phyloP scores from a whole-genome alignment of 2,113 vertebrate species.

The Cygnus atratus region DNA sequence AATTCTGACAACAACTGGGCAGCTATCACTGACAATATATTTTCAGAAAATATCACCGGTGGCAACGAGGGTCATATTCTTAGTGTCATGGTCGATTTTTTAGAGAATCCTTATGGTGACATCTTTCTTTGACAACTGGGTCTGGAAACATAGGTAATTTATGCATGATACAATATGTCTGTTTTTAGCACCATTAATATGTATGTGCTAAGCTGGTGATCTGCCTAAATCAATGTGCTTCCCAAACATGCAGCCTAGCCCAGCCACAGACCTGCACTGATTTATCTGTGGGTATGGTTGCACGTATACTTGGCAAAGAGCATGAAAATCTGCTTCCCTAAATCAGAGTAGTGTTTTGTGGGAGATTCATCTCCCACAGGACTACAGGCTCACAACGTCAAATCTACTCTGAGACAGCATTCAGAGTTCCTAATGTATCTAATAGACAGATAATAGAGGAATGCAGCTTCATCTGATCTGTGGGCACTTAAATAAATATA shows the following conservation, averaged over 20 bases:
- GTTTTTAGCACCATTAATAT: not conserved
- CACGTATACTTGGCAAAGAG: not conserved
- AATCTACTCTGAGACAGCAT: not conserved
- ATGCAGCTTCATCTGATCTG: not conserved
- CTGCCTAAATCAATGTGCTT: not conserved
- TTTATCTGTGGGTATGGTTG: not conserved
- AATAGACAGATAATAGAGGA: not conserved
- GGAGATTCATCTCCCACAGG: not conserved
- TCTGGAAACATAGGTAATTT: not conserved
- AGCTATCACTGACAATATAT: not conserved
- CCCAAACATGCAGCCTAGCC: rapidly evolving
- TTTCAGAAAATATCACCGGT: not conserved
- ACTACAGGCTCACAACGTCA: not conserved
- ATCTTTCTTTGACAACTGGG: not conserved
- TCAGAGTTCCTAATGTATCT: not conserved
- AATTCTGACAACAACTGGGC: not conserved
- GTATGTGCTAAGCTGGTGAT: not conserved
- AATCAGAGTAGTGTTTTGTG: not conserved
- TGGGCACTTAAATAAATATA: not conserved
- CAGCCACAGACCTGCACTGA: not conserved
- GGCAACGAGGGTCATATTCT: not conserved
- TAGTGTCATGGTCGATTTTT: not conserved
- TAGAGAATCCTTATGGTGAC: rapidly evolving
- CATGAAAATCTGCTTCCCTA: not conserved
- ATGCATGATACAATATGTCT: not conserved